These are phyloP conservation scores for Brachypteracias leptosomus DNA, from an alignment of 2,113 vertebrate genomes.

Conservation along the genomic window DNA sequence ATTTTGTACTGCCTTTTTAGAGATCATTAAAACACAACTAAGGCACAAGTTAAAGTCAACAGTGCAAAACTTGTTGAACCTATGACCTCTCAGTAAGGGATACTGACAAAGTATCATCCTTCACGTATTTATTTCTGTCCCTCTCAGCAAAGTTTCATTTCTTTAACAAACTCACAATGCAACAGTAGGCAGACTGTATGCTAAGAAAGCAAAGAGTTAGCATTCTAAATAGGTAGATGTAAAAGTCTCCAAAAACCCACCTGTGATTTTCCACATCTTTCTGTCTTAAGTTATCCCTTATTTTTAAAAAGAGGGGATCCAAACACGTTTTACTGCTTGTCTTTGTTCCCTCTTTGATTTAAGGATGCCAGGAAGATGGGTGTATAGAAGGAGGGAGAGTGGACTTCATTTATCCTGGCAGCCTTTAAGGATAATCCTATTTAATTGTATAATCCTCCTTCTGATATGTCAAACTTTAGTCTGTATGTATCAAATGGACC, in stretches of 20 bases:
- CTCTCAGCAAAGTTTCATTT: neutral
- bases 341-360: neutral
- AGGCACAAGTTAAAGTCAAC: neutral
- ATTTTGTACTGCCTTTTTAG: neutral
- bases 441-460: neutral
- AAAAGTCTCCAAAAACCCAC: neutral
- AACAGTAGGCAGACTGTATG: neutral
- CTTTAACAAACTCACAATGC: neutral
- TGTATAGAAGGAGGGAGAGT: neutral
- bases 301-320: neutral
- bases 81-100: neutral
- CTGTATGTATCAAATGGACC: neutral
- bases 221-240: neutral
- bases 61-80: neutral
- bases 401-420: neutral
- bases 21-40: neutral
- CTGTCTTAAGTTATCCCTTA: neutral
- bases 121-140: neutral
- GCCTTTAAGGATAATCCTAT: neutral
- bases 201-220: neutral
- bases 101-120: neutral
- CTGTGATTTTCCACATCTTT: neutral
- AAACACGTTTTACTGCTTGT: neutral
- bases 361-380: neutral
- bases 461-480: neutral